Evolutionary conservation across 2,797 vertebrate genomes (phyloP).

Genomic region (Muscicapa comitata): DNA sequence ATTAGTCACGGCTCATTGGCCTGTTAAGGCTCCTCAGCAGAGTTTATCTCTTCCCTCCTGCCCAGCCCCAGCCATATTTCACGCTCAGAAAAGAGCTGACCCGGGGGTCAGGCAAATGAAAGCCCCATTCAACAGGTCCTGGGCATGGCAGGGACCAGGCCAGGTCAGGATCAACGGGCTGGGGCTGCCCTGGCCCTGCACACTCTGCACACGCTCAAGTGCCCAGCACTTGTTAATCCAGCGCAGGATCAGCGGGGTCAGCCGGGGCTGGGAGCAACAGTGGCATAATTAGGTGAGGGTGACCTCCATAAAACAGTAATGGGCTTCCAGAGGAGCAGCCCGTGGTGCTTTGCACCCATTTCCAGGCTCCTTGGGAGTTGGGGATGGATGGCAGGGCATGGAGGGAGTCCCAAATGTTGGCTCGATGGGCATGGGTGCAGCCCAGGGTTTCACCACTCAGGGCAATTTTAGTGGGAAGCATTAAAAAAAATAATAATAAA

Average conservation of each 20-base stretch:
- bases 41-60: slow-evolving; percentile 75
- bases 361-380: rapidly evolving
- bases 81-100: slow-evolving; percentile 84
- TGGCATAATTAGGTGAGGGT: slow-evolving; percentile 37
- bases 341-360: background rate
- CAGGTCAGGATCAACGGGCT: slow-evolving; percentile 74
- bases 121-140: slow-evolving; percentile 87
- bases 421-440: rapidly evolving
- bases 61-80: slow-evolving; percentile 82
- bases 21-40: slow-evolving; percentile 79
- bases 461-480: rapidly evolving
- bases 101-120: slow-evolving; percentile 87
- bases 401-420: rapidly evolving
- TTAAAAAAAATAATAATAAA: background rate
- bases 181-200: too few relatives aligned
- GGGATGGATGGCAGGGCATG: rapidly evolving
- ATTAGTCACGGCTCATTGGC: slow-evolving; percentile 89
- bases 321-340: slow-evolving; percentile 34
- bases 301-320: slow-evolving; percentile 57
- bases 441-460: rapidly evolving
- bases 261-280: slow-evolving; percentile 45
- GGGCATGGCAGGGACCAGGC: slow-evolving; percentile 63
- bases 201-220: slow-evolving; percentile 36
- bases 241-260: slow-evolving; percentile 43
- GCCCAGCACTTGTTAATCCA: slow-evolving; percentile 61